Evolutionary conservation across 1,140 invertebrate species (phyloP).

Genomic region (Eriocheir sinensis): DNA sequence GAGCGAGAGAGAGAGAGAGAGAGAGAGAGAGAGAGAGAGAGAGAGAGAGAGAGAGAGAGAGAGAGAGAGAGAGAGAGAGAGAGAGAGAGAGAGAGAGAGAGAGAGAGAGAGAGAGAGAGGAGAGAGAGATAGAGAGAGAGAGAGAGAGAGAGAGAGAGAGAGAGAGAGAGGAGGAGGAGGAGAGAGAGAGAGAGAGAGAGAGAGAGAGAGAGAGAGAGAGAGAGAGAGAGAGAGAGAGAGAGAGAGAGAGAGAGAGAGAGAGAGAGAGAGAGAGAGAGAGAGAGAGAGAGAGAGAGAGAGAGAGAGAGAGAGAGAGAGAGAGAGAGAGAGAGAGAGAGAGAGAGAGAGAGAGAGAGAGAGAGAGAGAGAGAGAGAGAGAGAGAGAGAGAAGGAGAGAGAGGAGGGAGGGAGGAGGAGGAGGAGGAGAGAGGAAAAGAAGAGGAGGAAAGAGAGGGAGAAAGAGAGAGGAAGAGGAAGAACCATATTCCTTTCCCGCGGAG

Average conservation of each 20-base stretch:
- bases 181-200: conserved; percentile 22
- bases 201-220: background rate
- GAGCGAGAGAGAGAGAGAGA: background rate
- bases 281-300: background rate
- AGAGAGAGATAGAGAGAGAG: background rate
- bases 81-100: background rate
- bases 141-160: conserved; percentile 22
- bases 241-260: too few relatives aligned
- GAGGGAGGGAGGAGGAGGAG: too few relatives aligned
- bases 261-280: too few relatives aligned
- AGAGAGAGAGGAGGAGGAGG: conserved; percentile 18
- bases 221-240: too few relatives aligned
- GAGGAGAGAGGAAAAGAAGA: background rate
- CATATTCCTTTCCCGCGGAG: background rate
- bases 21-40: conserved; percentile 19
- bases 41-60: conserved; percentile 22
- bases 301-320: background rate
- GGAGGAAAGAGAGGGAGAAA: background rate
- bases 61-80: conserved; percentile 17
- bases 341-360: background rate
- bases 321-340: background rate
- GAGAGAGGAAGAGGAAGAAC: background rate
- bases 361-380: background rate
- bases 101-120: conserved; percentile 13
- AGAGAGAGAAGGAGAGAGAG: background rate